A percentile compares a stretch with the other conserved stretches of the same genome.
Evolutionary conservation across 2,888 invertebrate genomes (phyloP).

Genomic region (Mechanitis messenoides): DNA sequence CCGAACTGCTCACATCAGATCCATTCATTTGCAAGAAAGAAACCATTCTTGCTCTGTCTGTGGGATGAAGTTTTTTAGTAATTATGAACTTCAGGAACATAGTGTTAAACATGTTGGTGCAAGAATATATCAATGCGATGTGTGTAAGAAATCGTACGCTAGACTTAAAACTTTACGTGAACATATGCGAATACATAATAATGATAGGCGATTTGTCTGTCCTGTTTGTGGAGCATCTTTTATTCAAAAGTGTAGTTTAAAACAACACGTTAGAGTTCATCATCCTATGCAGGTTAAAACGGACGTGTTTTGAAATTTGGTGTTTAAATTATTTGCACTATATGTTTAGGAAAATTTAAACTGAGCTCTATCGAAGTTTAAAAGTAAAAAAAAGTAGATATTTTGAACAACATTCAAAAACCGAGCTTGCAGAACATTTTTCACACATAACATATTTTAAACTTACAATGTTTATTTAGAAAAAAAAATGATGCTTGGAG

Average conservation of each 20-base stretch:
- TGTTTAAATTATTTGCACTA: background rate
- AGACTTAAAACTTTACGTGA: constrained; percentile 65
- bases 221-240: constrained; percentile 63
- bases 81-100: constrained; percentile 74
- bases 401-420: no score
- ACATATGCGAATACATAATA: constrained; percentile 68
- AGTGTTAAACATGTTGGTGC: constrained; percentile 73
- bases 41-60: constrained; percentile 72
- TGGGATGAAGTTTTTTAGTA: constrained; percentile 73
- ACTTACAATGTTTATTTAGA: no score
- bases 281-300: constrained; percentile 56
- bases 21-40: constrained; percentile 64
- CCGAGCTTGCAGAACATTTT: no score
- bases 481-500: no score
- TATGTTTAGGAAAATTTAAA: no score
- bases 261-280: constrained; percentile 65
- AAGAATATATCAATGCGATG: constrained; percentile 72
- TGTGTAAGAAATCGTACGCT: constrained; percentile 71
- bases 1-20: constrained; percentile 61
- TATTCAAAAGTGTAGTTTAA: constrained; percentile 66
- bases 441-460: no score
- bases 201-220: constrained; percentile 62
- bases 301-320: constrained; percentile 37
- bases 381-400: no score
- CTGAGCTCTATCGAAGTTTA: no score